Conservation (phyloP, 2,797 vertebrate species). For the Danio aesculapii region DNA sequence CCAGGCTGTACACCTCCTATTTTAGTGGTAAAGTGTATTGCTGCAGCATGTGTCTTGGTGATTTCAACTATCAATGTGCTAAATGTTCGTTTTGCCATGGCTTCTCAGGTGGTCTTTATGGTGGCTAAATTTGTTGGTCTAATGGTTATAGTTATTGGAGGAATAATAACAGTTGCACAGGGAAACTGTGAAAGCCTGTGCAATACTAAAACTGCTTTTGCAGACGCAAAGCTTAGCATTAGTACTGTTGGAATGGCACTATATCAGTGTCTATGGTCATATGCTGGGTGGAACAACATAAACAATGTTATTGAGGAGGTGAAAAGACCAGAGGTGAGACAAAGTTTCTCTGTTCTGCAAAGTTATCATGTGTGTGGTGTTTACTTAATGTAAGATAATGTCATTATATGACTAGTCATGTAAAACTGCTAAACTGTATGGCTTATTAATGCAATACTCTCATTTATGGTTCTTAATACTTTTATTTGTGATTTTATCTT, state of each 20-base stretch:
- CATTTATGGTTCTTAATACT: no score
- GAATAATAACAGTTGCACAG: constrained; percentile 70
- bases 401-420: no score
- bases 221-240: constrained; percentile 68
- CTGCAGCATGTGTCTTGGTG: constrained; percentile 76
- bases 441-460: no score
- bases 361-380: no score
- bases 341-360: no score
- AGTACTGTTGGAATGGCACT: constrained; percentile 79
- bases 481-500: constrained; percentile 10
- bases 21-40: constrained; percentile 69
- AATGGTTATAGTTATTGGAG: constrained; percentile 77
- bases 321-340: constrained; percentile 83
- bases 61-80: constrained; percentile 77
- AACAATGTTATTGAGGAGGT: constrained; percentile 84
- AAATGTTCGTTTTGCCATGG: constrained; percentile 76
- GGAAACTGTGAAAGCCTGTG: constrained; percentile 71
- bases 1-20: constrained; percentile 72
- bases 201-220: constrained; percentile 74
- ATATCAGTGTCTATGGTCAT: constrained; percentile 87
- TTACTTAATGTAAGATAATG: no score
- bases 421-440: no score
- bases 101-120: constrained; percentile 81
- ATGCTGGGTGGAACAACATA: constrained; percentile 82
- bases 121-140: constrained; percentile 79